Conservation (phyloP, 2,888 invertebrate species). For the Neoitamus cyanurus region DNA sequence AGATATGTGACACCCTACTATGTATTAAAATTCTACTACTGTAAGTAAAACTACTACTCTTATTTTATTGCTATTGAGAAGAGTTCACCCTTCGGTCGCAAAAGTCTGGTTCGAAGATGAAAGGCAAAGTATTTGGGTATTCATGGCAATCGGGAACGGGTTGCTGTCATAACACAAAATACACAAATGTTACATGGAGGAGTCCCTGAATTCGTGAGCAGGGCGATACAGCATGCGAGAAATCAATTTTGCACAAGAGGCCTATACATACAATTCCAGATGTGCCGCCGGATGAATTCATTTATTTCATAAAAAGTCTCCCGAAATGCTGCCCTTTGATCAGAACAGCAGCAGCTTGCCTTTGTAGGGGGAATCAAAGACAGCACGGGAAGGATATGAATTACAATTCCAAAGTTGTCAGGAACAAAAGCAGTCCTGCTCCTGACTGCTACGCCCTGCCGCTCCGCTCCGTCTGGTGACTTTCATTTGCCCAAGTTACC, state of each 20-base stretch:
- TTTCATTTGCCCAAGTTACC: background rate
- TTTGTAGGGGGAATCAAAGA: constrained; percentile 9
- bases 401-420: constrained; percentile 14
- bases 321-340: constrained; percentile 14
- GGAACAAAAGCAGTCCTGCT: background rate
- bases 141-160: background rate
- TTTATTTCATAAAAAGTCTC: background rate
- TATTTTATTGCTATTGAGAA: background rate
- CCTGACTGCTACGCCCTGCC: background rate
- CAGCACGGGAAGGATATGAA: background rate
- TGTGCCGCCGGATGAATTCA: background rate
- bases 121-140: background rate
- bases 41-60: too few species aligned
- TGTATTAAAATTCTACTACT: too few species aligned
- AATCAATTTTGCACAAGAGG: constrained; percentile 12
- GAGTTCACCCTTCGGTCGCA: background rate
- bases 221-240: background rate
- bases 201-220: background rate
- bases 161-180: background rate
- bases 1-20: too few species aligned
- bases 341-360: constrained; percentile 6
- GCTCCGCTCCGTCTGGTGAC: background rate
- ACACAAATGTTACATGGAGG: constrained; percentile 1
- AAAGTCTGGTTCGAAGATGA: background rate
- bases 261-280: background rate